Base-by-base conservation (phyloP, 2,888 invertebrate genomes). In the Scotopteryx bipunctaria region DNA sequence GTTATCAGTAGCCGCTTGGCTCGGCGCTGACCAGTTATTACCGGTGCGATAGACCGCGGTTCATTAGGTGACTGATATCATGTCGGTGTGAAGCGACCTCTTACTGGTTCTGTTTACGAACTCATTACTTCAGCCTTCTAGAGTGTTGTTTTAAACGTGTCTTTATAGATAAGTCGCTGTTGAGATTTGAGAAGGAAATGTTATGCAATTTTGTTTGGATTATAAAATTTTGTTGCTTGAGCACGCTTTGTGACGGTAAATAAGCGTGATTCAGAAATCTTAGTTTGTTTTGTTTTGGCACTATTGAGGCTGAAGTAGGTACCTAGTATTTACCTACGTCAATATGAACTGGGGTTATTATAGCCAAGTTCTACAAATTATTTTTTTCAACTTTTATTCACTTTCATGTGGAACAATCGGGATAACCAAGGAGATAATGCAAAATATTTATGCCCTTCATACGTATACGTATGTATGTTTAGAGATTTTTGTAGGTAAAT, bases 41-140 rank as follows among this genome's bases (percentile, higher is more conserved):
- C 92, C 86, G 75, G 92, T 84, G 76, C 60, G 76, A 78, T 81
- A 85, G 91, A 86, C 91, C 88, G 83, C 81, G 87, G 92, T 91
- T 92, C 92, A 92, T 89, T 85, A 91, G 92, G 92, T 92, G 90
- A 85, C 80, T 83, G 89, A 91, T 90, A 89, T 67, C 70, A 66
- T 76, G 81, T 82, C 80, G 76, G 81, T 78, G 74, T 66, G 75
- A 73, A 78, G 71, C 84, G 89, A 90, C 89, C 89, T 84, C 79
- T 78, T 82, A 85, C 86, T 82, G 79, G 84, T 82, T 83, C 78
- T 74, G 70, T 69, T 73, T 69, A 76, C 68, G 66, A 67, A 59
- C 71, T 64, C 59, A 59, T 59, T 59, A 63, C 63, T 68, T 48
- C 44, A 54, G 54, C 48, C 54, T 54, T 51, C 43, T 27, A 51